Percentiles rank a stretch among this genome's conserved stretches.
phyloP scores from a whole-genome alignment of 2,888 invertebrate species.

The Pyrochroa serraticornis region DNA sequence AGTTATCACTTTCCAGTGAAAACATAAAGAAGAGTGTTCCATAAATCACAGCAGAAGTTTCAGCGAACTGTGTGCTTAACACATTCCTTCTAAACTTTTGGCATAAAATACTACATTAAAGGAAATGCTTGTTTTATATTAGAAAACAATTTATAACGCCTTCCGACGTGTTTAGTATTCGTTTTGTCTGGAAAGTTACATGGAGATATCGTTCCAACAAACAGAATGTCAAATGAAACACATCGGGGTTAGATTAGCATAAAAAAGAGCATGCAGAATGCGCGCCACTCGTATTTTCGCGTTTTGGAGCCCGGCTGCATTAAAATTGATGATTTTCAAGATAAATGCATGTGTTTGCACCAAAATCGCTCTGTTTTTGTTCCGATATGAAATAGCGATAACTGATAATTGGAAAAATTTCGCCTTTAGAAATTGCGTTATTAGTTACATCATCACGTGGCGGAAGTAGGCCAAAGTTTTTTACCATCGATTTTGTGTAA shows the following conservation, averaged over 20 bases:
- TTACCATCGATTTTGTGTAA: no score
- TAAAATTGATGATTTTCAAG: conserved; percentile 12
- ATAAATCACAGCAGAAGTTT: conserved; percentile 33
- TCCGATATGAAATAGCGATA: no score
- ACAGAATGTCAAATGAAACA: conserved; percentile 22
- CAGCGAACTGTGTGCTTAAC: conserved; percentile 27
- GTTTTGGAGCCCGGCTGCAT: conserved; percentile 6
- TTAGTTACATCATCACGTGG: no score
- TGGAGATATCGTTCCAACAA: conserved; percentile 10
- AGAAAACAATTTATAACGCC: conserved; percentile 32
- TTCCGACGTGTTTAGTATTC: conserved; percentile 27
- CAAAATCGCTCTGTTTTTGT: no score
- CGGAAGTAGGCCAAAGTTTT: no score
- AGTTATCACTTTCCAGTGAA: conserved; percentile 27
- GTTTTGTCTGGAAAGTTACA: conserved; percentile 6
- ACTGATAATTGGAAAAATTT: no score
- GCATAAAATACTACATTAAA: conserved; percentile 28
- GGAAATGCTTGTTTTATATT: conserved; percentile 33
- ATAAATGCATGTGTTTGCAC: no score
- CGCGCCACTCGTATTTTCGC: background rate
- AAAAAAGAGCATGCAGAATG: conserved; percentile 11
- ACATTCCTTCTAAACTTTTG: conserved; percentile 32
- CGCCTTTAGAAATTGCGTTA: no score
- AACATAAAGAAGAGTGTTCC: conserved; percentile 28
- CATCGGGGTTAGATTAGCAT: conserved; percentile 13